These are phyloP conservation scores for Phylloscopus whistleri DNA, from an alignment of 2,113 vertebrate genomes.

Conservation along the genomic window DNA sequence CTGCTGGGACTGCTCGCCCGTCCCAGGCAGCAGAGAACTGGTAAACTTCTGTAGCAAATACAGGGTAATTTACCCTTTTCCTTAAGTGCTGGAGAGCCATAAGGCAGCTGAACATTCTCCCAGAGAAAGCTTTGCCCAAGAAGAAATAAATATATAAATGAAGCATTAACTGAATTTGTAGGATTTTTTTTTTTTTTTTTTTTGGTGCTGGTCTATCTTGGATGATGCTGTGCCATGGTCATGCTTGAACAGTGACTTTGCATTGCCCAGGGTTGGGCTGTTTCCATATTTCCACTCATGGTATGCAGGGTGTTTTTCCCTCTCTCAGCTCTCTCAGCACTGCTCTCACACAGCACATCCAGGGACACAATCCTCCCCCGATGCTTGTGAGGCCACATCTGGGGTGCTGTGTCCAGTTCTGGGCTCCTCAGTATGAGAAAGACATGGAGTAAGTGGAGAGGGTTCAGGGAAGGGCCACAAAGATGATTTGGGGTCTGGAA, in stretches of 20 bases:
- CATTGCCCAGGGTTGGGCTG: rapidly evolving
- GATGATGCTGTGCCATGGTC: background rate
- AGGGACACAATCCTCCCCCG: rapidly evolving
- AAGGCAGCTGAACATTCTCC: background rate
- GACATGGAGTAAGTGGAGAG: background rate
- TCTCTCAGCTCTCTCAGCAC: rapidly evolving
- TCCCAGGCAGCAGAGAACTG: background rate
- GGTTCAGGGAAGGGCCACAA: no score
- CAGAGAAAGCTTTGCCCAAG: background rate
- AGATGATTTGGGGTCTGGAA: background rate
- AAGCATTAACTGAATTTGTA: background rate
- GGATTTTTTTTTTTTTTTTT: background rate
- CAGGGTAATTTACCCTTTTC: background rate
- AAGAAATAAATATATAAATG: background rate
- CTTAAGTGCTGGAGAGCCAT: background rate
- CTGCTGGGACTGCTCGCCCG: background rate
- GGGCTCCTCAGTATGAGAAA: background rate
- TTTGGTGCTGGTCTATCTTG: rapidly evolving
- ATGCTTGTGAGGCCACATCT: background rate
- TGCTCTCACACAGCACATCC: rapidly evolving
- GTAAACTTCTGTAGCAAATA: background rate
- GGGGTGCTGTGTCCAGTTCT: no score
- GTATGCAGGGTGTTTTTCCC: background rate
- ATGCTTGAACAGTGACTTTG: rapidly evolving
- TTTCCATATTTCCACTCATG: rapidly evolving